Evolutionary conservation across 2,113 vertebrate genomes (phyloP).

Genomic region (Perccottus glenii): DNA sequence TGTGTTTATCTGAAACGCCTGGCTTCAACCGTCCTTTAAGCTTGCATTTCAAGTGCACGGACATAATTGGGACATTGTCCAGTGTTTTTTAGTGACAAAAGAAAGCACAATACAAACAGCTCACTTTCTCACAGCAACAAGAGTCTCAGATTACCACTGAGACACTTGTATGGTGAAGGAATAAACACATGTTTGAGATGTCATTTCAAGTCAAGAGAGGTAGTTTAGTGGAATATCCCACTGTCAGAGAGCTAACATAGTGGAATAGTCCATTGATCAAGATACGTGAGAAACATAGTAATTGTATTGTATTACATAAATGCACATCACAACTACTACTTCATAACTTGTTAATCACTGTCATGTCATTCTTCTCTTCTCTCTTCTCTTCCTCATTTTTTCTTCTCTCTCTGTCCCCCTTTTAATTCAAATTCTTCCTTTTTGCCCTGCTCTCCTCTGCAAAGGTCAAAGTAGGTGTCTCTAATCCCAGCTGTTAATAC

Average conservation of each 20-base stretch:
- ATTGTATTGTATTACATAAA: background rate
- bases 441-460: conserved; percentile 21
- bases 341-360: conserved; percentile 18
- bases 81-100: conserved; percentile 9
- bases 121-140: background rate
- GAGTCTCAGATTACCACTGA: background rate
- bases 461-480: conserved; percentile 40
- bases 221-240: conserved; percentile 9
- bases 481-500: conserved; percentile 34
- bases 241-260: background rate
- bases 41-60: background rate
- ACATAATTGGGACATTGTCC: conserved; percentile 6
- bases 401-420: conserved; percentile 6
- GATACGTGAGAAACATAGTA: background rate
- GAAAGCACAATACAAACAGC: conserved; percentile 6
- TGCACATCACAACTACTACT: background rate
- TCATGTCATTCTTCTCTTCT: background rate
- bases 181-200: background rate
- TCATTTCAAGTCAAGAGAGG: conserved; percentile 40
- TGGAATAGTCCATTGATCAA: conserved; percentile 1
- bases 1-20: background rate
- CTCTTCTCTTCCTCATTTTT: conserved; percentile 8
- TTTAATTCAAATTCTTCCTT: conserved; percentile 35
- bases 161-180: background rate
- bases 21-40: background rate